Conservation (phyloP, 2,113 vertebrate species). For the Hiodon alosoides region DNA sequence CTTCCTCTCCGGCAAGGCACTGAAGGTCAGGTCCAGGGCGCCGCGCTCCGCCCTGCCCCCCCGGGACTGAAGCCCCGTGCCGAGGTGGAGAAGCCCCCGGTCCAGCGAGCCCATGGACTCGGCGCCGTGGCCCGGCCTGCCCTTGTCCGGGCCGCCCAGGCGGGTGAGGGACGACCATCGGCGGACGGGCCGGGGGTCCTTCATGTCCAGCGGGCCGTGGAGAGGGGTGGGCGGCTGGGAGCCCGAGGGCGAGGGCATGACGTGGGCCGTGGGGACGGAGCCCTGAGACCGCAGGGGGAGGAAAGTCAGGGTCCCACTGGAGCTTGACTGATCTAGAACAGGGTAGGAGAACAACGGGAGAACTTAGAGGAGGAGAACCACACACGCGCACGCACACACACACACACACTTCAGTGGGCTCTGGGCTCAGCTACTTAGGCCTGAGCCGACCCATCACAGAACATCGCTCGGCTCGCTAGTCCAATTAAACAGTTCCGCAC, state of each 20-base stretch:
- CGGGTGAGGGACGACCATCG: slow-evolving; percentile 89
- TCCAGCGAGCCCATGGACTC: slow-evolving; percentile 62
- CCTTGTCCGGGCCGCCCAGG: slow-evolving; percentile 58
- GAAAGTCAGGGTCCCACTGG: slow-evolving; percentile 75
- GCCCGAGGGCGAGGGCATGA: slow-evolving; percentile 69
- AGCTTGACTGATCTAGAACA: slow-evolving; percentile 80
- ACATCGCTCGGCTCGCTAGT: no score
- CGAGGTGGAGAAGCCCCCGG: slow-evolving; percentile 57
- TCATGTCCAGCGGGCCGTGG: slow-evolving; percentile 74
- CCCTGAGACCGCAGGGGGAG: slow-evolving; percentile 67
- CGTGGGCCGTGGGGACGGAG: slow-evolving; percentile 74
- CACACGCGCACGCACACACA: not conserved
- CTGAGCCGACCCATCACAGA: no score
- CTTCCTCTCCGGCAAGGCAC: slow-evolving; percentile 78
- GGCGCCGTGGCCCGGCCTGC: slow-evolving; percentile 33
- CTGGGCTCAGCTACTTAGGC: no score
- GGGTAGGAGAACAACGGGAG: slow-evolving; percentile 29
- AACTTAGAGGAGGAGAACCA: not conserved
- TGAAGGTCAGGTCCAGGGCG: slow-evolving; percentile 74
- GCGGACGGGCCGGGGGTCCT: slow-evolving; percentile 73
- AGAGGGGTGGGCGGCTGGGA: slow-evolving; percentile 53
- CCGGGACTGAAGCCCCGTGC: slow-evolving; percentile 61
- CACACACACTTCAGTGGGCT: not conserved
- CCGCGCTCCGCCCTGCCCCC: slow-evolving; percentile 68
- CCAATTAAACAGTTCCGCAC: no score